phyloP scores from a whole-genome alignment of 2,888 invertebrate species.

The Octonoba sinensis region DNA sequence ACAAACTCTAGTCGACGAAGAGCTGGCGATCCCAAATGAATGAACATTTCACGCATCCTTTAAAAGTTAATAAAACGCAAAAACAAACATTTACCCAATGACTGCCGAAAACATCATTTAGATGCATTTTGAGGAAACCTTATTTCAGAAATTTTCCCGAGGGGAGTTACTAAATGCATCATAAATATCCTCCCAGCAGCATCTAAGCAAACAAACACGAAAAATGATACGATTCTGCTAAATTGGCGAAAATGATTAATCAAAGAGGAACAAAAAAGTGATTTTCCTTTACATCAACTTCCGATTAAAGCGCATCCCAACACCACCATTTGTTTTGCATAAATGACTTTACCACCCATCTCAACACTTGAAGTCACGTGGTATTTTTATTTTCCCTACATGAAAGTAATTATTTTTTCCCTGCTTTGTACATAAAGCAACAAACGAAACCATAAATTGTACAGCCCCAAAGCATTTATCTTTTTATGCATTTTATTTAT shows the following conservation, averaged over 20 bases:
- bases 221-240: slow-evolving; percentile 20
- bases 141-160: slow-evolving; percentile 9
- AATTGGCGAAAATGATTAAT: slow-evolving; percentile 58
- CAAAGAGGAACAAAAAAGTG: slow-evolving; percentile 22
- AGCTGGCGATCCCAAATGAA: slow-evolving; percentile 9
- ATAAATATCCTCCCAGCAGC: slow-evolving; percentile 17
- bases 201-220: slow-evolving; percentile 31
- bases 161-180: slow-evolving; percentile 4
- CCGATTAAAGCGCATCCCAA: slow-evolving; percentile 30
- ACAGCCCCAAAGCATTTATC: no score
- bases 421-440: slow-evolving; percentile 5
- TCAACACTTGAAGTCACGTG: slow-evolving; percentile 13
- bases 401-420: slow-evolving; percentile 11
- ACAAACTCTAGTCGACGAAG: not conserved
- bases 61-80: slow-evolving; percentile 49
- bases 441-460: no score
- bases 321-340: slow-evolving; percentile 49
- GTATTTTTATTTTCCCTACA: slow-evolving; percentile 15
- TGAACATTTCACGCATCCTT: slow-evolving; percentile 26
- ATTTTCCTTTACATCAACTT: slow-evolving; percentile 36
- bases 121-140: slow-evolving; percentile 18
- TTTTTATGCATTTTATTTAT: no score
- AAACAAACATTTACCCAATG: slow-evolving; percentile 27
- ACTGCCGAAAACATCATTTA: slow-evolving; percentile 51
- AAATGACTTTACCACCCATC: slow-evolving; percentile 35